Percentiles rank a stretch among this genome's conserved stretches.
Conservation (phyloP, 2,113 vertebrate genomes). For the Athene cunicularia region DNA sequence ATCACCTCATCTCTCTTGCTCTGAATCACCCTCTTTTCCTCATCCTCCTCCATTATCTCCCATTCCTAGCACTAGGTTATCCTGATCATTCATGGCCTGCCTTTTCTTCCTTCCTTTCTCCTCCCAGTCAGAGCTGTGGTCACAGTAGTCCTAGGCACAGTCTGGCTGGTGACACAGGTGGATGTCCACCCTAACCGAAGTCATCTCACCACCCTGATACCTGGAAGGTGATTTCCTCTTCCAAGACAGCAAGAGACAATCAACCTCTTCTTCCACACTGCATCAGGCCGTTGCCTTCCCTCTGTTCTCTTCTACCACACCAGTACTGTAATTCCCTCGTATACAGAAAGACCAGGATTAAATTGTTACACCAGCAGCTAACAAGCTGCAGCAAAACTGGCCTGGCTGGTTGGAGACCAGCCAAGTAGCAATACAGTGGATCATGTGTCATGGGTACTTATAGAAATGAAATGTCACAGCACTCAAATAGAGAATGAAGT, state of each 20-base stretch:
- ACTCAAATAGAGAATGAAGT: constrained; percentile 31
- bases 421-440: constrained; percentile 29
- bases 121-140: not conserved
- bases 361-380: constrained; percentile 21
- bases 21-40: not conserved
- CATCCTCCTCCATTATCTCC: not conserved
- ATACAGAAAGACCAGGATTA: not conserved
- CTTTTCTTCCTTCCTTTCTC: not conserved
- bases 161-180: not conserved
- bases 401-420: constrained; percentile 43
- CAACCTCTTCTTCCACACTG: not conserved
- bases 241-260: not conserved
- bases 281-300: not conserved
- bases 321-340: not conserved
- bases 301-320: not conserved
- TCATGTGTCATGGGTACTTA: constrained; percentile 50
- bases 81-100: accelerated
- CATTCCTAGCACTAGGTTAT: not conserved
- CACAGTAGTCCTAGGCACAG: not conserved
- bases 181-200: not conserved
- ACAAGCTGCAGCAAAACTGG: constrained; percentile 37
- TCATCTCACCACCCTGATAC: not conserved
- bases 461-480: constrained; percentile 54
- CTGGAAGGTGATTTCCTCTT: not conserved
- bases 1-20: not conserved